Conservation (phyloP, 2,797 vertebrate species). For the Manis javanica region DNA sequence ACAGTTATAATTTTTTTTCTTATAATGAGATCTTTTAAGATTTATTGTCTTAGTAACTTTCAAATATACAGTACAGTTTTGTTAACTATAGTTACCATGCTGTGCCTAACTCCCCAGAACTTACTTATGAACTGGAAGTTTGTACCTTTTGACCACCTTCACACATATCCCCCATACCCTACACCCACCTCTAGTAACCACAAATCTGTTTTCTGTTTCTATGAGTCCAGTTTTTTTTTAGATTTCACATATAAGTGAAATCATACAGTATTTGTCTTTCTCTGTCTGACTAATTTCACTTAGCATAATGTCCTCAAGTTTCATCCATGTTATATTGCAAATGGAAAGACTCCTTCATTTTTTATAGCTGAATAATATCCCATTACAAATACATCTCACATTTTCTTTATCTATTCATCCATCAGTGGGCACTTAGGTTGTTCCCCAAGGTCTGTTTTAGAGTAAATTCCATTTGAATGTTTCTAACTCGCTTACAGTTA, state of each 20-base stretch:
- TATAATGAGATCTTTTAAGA: not conserved
- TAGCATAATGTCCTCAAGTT: not conserved
- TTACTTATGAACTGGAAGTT: not conserved
- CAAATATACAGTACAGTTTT: not conserved
- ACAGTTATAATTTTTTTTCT: not conserved
- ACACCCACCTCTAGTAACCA: not conserved
- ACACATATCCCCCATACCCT: not conserved
- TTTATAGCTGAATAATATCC: not conserved
- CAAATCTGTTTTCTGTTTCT: not conserved
- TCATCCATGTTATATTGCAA: not conserved
- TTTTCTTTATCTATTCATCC: not conserved
- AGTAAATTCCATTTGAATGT: conserved; percentile 64
- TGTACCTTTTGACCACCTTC: not conserved
- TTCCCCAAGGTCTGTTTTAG: conserved; percentile 63
- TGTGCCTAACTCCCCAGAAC: not conserved
- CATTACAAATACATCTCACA: not conserved
- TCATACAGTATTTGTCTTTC: not conserved
- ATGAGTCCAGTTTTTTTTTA: not conserved
- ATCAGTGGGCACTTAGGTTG: not conserved
- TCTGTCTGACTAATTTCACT: not conserved
- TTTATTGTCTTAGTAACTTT: not conserved
- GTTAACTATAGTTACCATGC: not conserved
- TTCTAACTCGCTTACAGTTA: conserved; percentile 67
- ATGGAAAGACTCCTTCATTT: not conserved
- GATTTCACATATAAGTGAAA: not conserved